These are phyloP conservation scores for Meta bourneti DNA, from an alignment of 2,888 invertebrate genomes.

Conservation along the genomic window DNA sequence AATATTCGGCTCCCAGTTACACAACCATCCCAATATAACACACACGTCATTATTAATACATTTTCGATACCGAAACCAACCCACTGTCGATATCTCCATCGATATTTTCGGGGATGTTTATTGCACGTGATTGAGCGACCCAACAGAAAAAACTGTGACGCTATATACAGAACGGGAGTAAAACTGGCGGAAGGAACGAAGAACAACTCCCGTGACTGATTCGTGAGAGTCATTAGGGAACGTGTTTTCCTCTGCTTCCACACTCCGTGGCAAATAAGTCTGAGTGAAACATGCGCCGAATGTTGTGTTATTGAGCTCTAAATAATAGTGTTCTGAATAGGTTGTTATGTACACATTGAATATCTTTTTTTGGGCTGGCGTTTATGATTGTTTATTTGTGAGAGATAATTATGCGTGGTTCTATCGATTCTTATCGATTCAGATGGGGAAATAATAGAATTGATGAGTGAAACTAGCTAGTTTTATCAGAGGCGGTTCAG, in stretches of 20 bases:
- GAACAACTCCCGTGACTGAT: not conserved
- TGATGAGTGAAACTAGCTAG: too few relatives aligned
- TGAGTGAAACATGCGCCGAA: too few relatives aligned
- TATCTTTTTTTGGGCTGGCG: not conserved
- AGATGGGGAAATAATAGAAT: too few relatives aligned
- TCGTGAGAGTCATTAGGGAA: not conserved
- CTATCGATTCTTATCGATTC: not conserved
- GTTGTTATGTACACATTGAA: not conserved
- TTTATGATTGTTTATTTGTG: not conserved
- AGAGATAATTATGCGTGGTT: not conserved
- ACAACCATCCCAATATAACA: not conserved
- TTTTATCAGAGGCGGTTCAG: too few relatives aligned
- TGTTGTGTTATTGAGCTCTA: too few relatives aligned
- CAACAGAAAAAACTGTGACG: not conserved
- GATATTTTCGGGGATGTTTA: not conserved
- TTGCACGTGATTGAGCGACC: too few relatives aligned
- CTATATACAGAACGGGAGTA: not conserved
- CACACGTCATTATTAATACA: conserved; percentile 8
- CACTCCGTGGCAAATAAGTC: too few relatives aligned
- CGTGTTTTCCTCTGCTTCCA: too few relatives aligned
- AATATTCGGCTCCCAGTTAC: not conserved
- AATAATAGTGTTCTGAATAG: too few relatives aligned
- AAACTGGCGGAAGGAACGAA: not conserved
- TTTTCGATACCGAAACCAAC: conserved; percentile 4
- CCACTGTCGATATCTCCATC: not conserved